These are phyloP conservation scores for Marmota monax DNA, from an alignment of 2,113 vertebrate genomes.

Conservation along the genomic window DNA sequence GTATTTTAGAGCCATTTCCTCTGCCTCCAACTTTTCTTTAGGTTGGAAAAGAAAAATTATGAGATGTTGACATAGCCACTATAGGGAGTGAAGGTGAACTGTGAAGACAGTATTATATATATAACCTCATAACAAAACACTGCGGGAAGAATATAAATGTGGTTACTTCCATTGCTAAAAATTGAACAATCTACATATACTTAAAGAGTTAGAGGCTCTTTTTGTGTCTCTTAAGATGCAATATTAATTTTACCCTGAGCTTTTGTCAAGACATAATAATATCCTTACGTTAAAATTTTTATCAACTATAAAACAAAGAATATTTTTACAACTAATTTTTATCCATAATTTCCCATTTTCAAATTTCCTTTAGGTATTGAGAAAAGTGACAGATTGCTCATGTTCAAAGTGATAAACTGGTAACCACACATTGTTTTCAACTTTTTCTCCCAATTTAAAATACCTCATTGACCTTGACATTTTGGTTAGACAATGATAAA, in stretches of 20 bases:
- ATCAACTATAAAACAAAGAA: neutral
- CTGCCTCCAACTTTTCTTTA: neutral
- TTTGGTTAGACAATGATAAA: conserved; percentile 36
- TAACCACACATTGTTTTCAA: conserved; percentile 19
- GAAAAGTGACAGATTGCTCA: conserved; percentile 37
- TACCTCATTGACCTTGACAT: conserved; percentile 1
- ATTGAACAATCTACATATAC: neutral
- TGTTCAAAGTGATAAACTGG: neutral
- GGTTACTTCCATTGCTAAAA: neutral
- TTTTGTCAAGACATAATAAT: neutral
- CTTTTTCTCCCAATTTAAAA: conserved; percentile 42
- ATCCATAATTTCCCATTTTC: neutral
- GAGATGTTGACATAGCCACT: neutral
- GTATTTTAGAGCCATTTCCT: neutral
- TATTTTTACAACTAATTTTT: neutral
- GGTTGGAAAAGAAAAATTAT: neutral
- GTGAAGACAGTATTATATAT: neutral
- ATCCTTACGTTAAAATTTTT: conserved; percentile 16
- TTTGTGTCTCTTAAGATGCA: neutral
- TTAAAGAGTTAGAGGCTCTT: neutral
- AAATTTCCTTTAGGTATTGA: neutral
- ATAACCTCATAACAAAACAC: neutral
- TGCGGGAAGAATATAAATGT: neutral
- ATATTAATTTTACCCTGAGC: neutral
- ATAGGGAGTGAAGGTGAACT: neutral